Base-by-base conservation (phyloP, 2,888 invertebrate genomes). In the Acronicta alni region DNA sequence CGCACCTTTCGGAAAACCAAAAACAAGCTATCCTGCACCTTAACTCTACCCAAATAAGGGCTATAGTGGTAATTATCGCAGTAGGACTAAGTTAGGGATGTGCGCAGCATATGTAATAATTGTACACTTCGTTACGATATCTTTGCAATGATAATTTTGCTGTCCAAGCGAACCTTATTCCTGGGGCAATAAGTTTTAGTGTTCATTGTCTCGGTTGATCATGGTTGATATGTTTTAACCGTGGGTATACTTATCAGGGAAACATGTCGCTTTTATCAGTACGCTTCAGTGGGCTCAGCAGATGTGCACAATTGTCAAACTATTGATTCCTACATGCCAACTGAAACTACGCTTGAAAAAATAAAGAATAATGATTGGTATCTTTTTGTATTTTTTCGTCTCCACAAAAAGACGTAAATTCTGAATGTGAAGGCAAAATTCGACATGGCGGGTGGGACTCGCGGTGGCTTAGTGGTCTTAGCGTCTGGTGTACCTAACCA, bases 221-320 rank as follows among this genome's bases (percentile, higher is more conserved):
- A 41, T 47, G 35, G 32, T 32, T 26, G 39, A 35, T 62, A 53
- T 54, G 44, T 72, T 76, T 74, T 52, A 72, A 75, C 60, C 57
- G 63, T 35, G 57, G 62, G 26, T 35, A 35, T n/a, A 63, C n/a
- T 78, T 78, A 78, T 77, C 76, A 39, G 45, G 39, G 43, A 47
- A 77, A 75, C 76, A 72, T 66, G 76, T 70, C 57, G 17, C 41
- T 65, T n/a, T 78, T 77, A 77, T 77, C 76, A 72, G 60, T 35
- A 72, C 67, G 73, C 73, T 67, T 61, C 65, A 63, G 26, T 67
- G 78, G 47, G 46, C 48, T 43, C 45, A 56, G 76, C 76, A 77
- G 76, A 77, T 77, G 76, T 75, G 68, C 62, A 71, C 57, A 55
- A 61, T 61, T 54, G 64, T 45, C 64, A 53, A 12, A 54, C 48